Base-by-base conservation (phyloP, 2,888 invertebrate species). In the Neoitamus cyanurus region DNA sequence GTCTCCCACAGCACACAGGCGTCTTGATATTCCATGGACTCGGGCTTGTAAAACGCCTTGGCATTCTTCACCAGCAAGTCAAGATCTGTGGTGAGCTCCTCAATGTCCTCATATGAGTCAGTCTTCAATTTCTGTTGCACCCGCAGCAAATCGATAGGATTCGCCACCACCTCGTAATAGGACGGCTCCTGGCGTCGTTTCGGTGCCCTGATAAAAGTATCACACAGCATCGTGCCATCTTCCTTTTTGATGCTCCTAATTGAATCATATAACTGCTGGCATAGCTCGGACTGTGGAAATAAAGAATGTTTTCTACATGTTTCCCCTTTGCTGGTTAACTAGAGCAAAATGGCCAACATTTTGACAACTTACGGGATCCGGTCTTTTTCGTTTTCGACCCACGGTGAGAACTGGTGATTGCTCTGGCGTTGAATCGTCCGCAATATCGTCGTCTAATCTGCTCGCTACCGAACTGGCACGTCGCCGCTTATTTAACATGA, bases 41-140 rank as follows among this genome's bases (percentile, higher is more conserved):
- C 96, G 15, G 95, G 93, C 92, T 98, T 98, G 90, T 99, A 99
- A 92, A 98, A 99, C 7, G 97, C 95, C 90, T 98, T 98, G 0
- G 99, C 97, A 92, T 99, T 99, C 88, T 95, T 96, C 34, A 98
- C 95, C 88, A 99, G 93, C 42, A 98, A 93, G 89, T 98, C 97
- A 87, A 99, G 94, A 90, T 99, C 99, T 7, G 94, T 93, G 48
- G 97, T 95, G 86, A 99, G 92, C 89, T 98, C 97, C 36, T 98
- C 98, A 87, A 99, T 93, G 89, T 98, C 97, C 87, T 96, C 96
- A 91, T 99, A 99, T 83, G 98, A 98, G 88, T 99, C 99, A 0
- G 97, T 98, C 93, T 98, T 98, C 9, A 99, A 92, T 90, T 99
- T 99, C 89, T 98, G 98, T 90, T 99, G 98, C 2, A 99, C 97